These are phyloP conservation scores for Hestina assimilis DNA, from an alignment of 1,140 invertebrate genomes.

Conservation along the genomic window DNA sequence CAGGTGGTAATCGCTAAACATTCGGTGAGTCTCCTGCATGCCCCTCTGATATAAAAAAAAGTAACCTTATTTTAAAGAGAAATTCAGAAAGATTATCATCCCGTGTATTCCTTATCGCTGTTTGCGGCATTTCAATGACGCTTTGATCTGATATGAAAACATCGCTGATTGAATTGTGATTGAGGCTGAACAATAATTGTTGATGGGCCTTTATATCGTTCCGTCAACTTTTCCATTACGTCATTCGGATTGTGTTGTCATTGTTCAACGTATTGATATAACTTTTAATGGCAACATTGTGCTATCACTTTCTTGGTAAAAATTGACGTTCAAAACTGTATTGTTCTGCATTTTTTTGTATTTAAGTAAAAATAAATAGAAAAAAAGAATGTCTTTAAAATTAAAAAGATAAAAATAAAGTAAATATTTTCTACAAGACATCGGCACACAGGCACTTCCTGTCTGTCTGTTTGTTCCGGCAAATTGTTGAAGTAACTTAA, in stretches of 20 bases:
- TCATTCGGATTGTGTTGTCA: not conserved
- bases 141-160: constrained; percentile 59
- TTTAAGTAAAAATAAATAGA: too few relatives aligned
- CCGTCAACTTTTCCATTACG: constrained; percentile 31
- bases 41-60: not conserved
- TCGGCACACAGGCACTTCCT: too few relatives aligned
- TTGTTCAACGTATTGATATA: not conserved
- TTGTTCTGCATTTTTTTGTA: too few relatives aligned
- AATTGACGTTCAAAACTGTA: too few relatives aligned
- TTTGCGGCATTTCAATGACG: constrained; percentile 52
- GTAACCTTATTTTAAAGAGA: not conserved
- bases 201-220: constrained; percentile 31
- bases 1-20: too few relatives aligned
- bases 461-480: too few relatives aligned
- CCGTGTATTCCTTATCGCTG: constrained; percentile 25
- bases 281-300: not conserved
- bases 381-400: too few relatives aligned
- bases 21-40: too few relatives aligned
- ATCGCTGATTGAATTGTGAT: constrained; percentile 58
- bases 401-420: too few relatives aligned
- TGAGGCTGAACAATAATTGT: constrained; percentile 46
- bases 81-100: not conserved
- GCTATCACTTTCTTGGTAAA: too few relatives aligned
- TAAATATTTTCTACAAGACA: too few relatives aligned
- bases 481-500: too few relatives aligned